phyloP scores from a whole-genome alignment of 2,888 invertebrate species.

The Drosophila yooni region DNA sequence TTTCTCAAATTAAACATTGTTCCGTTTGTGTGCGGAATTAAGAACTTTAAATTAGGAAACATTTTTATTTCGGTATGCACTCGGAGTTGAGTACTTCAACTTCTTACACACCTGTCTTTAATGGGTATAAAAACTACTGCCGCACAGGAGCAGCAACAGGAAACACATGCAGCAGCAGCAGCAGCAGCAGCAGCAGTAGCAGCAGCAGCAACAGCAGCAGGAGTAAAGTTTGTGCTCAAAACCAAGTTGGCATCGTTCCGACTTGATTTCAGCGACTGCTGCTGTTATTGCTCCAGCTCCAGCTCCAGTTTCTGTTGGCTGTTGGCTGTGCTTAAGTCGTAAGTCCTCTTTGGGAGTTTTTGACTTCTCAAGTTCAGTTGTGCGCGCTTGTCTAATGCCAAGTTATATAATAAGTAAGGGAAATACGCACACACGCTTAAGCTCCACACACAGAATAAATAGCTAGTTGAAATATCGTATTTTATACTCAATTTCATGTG shows the following conservation, averaged over 20 bases:
- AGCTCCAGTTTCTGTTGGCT: constrained; percentile 21
- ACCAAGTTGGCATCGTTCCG: constrained; percentile 59
- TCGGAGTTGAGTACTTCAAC: not conserved
- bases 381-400: constrained; percentile 69
- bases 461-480: no score
- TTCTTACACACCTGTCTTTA: not conserved
- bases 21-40: not conserved
- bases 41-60: not conserved
- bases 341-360: constrained; percentile 79
- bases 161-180: constrained; percentile 28
- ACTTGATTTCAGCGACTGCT: constrained; percentile 12
- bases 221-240: constrained; percentile 66
- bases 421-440: constrained; percentile 39
- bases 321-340: constrained; percentile 56
- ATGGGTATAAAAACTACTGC: not conserved
- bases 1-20: not conserved
- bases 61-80: not conserved
- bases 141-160: constrained; percentile 53
- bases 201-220: constrained; percentile 21
- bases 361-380: constrained; percentile 79
- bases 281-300: constrained; percentile 3
- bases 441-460: constrained; percentile 7
- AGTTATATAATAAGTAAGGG: constrained; percentile 68
- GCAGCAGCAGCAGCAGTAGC: constrained; percentile 16
- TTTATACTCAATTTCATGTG: not conserved